Evolutionary conservation across 2,888 invertebrate genomes (phyloP).

Genomic region (Andrena fulva): DNA sequence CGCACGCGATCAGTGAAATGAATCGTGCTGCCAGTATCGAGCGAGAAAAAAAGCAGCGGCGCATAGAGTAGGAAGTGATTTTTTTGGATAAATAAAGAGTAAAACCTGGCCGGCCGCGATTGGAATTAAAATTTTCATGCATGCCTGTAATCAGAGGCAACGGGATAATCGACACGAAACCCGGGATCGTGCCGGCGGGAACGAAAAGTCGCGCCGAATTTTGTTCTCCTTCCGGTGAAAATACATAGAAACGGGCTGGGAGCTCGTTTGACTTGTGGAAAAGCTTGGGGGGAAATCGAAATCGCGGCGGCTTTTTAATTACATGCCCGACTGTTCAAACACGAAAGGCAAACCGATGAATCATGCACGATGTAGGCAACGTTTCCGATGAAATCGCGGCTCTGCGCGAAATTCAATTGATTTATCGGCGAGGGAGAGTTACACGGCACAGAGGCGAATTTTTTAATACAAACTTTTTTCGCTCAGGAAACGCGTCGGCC

Average conservation of each 20-base stretch:
- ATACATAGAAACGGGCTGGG: not conserved
- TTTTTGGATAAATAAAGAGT: not conserved
- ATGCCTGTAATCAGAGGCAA: not conserved
- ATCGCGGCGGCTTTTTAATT: conserved; percentile 27
- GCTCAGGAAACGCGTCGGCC: too few relatives aligned
- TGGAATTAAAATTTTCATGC: conserved; percentile 37
- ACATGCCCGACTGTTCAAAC: conserved; percentile 23
- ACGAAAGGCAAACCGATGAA: conserved; percentile 23
- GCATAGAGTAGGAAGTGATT: not conserved
- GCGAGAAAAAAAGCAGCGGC: not conserved
- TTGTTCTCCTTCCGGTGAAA: not conserved
- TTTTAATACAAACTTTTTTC: not conserved
- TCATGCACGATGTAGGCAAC: conserved; percentile 32
- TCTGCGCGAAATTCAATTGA: conserved; percentile 33
- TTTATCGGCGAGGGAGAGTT: conserved; percentile 22
- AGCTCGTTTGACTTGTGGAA: not conserved
- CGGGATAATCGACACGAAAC: conserved; percentile 27
- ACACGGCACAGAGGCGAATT: not conserved
- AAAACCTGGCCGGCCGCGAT: not conserved
- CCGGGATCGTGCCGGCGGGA: not conserved
- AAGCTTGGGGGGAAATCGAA: not conserved
- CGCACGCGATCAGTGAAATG: conserved; percentile 7
- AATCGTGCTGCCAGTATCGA: not conserved
- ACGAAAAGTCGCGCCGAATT: not conserved
- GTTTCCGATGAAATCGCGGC: conserved; percentile 24